A percentile compares a stretch with the other conserved stretches of the same genome.
phyloP scores from a whole-genome alignment of 2,888 invertebrate genomes.

The Nomada goodeniana region DNA sequence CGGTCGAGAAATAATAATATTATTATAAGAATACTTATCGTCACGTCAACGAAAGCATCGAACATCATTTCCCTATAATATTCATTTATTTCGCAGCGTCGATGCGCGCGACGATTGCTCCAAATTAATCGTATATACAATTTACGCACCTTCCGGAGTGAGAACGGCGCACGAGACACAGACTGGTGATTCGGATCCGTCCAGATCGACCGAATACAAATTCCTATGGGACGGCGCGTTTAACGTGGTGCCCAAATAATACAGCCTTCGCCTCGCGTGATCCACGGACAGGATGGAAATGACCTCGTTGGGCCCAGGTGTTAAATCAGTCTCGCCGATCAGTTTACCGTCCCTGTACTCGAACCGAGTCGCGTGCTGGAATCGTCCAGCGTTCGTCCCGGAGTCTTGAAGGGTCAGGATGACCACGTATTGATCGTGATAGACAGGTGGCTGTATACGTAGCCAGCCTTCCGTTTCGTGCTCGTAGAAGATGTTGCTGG shows the following conservation, averaged over 20 bases:
- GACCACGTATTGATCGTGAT: conserved; percentile 85
- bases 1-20: not conserved
- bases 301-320: conserved; percentile 71
- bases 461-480: conserved; percentile 90
- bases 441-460: conserved; percentile 86
- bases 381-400: conserved; percentile 75
- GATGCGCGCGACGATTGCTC: not conserved
- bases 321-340: conserved; percentile 73
- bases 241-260: conserved; percentile 89
- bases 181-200: conserved; percentile 83
- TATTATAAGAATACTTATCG: not conserved
- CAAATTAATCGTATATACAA: not conserved
- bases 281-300: conserved; percentile 68
- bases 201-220: conserved; percentile 85
- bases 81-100: no score
- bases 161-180: conserved; percentile 90
- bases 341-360: conserved; percentile 48
- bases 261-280: conserved; percentile 84
- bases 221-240: conserved; percentile 90
- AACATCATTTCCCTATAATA: no score
- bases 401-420: conserved; percentile 79
- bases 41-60: no score
- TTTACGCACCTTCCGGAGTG: conserved; percentile 85
- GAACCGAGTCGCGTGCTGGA: conserved; percentile 78
- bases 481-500: conserved; percentile 83